Evolutionary conservation across 2,797 vertebrate genomes (phyloP).

Genomic region (Linurgus olivaceus): DNA sequence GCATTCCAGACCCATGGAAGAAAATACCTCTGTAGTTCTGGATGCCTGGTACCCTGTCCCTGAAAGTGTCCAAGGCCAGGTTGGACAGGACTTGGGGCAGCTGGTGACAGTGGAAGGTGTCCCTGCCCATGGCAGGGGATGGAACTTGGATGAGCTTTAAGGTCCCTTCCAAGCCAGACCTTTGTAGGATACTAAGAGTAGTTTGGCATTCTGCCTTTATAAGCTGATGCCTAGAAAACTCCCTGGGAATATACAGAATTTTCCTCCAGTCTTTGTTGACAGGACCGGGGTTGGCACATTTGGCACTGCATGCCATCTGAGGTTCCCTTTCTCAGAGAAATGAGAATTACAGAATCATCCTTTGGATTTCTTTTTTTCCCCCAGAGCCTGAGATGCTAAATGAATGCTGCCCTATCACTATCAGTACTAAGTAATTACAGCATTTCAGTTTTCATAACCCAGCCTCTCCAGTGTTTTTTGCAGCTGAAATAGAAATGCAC

Average conservation of each 20-base stretch:
- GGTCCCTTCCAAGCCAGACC: not conserved
- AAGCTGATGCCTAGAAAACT: not conserved
- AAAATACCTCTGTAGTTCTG: not conserved
- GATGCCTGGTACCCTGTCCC: not conserved
- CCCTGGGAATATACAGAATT: not conserved
- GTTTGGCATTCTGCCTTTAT: not conserved
- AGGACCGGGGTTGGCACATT: not conserved
- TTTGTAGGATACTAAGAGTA: not conserved
- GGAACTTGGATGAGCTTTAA: not conserved
- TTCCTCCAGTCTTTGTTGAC: not conserved
- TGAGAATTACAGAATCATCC: not conserved
- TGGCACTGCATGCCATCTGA: rapidly evolving
- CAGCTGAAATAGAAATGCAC: not conserved
- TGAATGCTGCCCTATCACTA: not conserved
- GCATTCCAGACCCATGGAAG: not conserved
- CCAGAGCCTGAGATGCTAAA: not conserved
- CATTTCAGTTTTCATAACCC: not conserved
- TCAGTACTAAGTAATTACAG: not conserved
- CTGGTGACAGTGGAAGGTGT: not conserved
- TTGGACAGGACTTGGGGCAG: rapidly evolving
- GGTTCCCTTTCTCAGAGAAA: not conserved
- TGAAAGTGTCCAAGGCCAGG: not conserved
- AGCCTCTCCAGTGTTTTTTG: not conserved
- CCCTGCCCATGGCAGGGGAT: not conserved
- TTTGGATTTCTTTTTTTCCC: not conserved